These are phyloP conservation scores for Aspidiotus rigidus DNA, from an alignment of 2,888 invertebrate species.

Conservation along the genomic window DNA sequence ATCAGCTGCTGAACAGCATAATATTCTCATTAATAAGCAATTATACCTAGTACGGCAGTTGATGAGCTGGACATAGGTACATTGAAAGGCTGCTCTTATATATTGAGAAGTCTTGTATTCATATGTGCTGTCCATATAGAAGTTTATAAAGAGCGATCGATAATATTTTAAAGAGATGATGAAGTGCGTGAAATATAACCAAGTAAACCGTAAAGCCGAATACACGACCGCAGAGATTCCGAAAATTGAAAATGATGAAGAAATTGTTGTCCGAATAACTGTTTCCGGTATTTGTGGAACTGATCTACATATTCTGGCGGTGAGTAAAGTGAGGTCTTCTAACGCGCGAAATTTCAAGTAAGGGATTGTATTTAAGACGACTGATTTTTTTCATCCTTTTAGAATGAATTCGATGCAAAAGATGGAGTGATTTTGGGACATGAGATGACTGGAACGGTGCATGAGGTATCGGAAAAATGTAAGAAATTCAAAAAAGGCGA, in stretches of 20 bases:
- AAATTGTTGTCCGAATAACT: conserved; percentile 54
- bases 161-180: neutral
- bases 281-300: conserved; percentile 64
- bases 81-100: too few species aligned
- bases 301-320: conserved; percentile 61
- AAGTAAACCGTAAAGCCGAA: neutral
- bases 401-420: conserved; percentile 15
- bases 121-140: too few species aligned
- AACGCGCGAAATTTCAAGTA: too few species aligned
- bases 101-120: too few species aligned
- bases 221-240: conserved; percentile 46
- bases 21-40: too few species aligned
- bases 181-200: conserved; percentile 11
- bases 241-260: conserved; percentile 49
- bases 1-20: too few species aligned
- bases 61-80: too few species aligned
- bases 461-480: neutral
- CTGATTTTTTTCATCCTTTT: neutral
- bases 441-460: conserved; percentile 16
- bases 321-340: conserved; percentile 41
- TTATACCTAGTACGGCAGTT: too few species aligned
- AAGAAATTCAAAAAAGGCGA: conserved; percentile 9
- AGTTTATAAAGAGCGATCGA: too few species aligned
- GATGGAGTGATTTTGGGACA: conserved; percentile 22
- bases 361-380: too few species aligned